Conservation (phyloP, 2,113 vertebrate species). For the Hyperopisus bebe region DNA sequence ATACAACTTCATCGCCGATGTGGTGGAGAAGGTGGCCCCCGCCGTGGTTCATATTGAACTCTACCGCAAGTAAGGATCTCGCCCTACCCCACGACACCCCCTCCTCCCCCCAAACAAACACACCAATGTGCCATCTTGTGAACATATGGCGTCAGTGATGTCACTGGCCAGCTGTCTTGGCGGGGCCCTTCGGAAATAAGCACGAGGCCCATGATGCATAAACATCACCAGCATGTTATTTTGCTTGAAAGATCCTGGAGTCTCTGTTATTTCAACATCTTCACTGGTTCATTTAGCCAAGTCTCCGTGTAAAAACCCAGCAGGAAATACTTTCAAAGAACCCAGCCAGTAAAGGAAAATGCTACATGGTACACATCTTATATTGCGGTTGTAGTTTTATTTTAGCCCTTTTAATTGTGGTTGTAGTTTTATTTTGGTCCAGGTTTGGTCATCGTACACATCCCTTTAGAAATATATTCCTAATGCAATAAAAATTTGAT, state of each 20-base stretch:
- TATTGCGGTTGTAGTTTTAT: background rate
- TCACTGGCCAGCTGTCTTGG: conserved; percentile 1
- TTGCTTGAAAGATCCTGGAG: background rate
- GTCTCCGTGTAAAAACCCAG: background rate
- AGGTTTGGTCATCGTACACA: background rate
- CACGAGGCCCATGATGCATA: background rate
- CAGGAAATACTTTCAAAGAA: background rate
- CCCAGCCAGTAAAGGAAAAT: background rate
- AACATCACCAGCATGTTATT: background rate
- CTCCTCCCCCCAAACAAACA: background rate
- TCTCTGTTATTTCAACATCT: background rate
- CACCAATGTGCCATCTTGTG: background rate
- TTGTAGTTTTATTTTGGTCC: background rate
- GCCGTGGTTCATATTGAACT: conserved; percentile 96
- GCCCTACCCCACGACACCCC: background rate
- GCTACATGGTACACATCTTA: background rate
- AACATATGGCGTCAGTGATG: background rate
- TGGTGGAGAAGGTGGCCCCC: conserved; percentile 96
- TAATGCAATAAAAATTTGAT: background rate
- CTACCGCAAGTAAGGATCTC: conserved; percentile 79
- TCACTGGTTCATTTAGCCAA: background rate
- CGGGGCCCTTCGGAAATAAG: background rate
- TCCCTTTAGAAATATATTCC: background rate
- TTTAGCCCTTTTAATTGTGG: background rate
- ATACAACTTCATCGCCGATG: conserved; percentile 97